Conservation (phyloP, 2,888 invertebrate species). For the Coremacera marginata region DNA sequence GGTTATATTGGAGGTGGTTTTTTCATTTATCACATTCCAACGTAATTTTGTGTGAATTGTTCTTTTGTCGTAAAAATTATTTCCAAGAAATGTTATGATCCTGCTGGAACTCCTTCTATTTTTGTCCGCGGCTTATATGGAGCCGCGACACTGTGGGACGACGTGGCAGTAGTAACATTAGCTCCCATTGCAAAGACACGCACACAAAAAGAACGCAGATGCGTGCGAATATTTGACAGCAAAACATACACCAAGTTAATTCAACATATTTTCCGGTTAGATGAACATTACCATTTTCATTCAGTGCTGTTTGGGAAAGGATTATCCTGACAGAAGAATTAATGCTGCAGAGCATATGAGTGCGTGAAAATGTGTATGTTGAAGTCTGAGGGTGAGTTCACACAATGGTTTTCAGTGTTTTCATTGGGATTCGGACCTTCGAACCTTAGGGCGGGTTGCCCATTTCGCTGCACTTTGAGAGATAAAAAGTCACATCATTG, state of each 20-base stretch:
- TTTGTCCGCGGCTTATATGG: too few species aligned
- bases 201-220: conserved; percentile 2
- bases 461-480: conserved; percentile 12
- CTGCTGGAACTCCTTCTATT: too few species aligned
- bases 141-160: too few species aligned
- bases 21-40: too few species aligned
- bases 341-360: conserved; percentile 9
- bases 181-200: not conserved
- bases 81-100: too few species aligned
- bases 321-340: conserved; percentile 48
- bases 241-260: conserved; percentile 50
- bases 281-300: conserved; percentile 40
- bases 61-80: too few species aligned
- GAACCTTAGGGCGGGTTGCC: conserved; percentile 14
- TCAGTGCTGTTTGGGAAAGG: conserved; percentile 34
- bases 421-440: conserved; percentile 14
- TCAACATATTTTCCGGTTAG: conserved; percentile 52
- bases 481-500: conserved; percentile 7
- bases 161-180: not conserved
- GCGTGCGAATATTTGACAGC: conserved; percentile 41
- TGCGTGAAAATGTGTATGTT: not conserved
- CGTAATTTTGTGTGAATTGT: too few species aligned
- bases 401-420: conserved; percentile 22
- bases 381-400: conserved; percentile 5
- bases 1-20: too few species aligned